phyloP scores from a whole-genome alignment of 53 echinoderm and acorn worm species.

The Glandiceps talaboti region DNA sequence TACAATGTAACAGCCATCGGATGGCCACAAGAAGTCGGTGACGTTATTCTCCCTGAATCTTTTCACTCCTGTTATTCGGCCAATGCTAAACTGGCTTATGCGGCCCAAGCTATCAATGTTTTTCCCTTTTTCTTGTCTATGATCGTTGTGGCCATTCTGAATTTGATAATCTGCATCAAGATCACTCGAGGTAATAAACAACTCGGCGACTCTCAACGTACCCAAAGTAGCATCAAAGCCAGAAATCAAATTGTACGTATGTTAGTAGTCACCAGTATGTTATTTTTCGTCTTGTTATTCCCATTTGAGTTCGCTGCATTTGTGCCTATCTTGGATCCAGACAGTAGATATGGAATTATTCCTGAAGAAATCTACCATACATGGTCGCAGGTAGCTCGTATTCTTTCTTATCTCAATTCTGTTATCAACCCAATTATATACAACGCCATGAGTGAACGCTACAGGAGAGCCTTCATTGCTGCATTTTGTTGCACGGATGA shows the following conservation, averaged over 20 bases:
- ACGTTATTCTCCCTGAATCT: slow-evolving; percentile 13
- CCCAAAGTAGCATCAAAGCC: background rate
- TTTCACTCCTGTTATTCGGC: slow-evolving; percentile 24
- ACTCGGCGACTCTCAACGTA: background rate
- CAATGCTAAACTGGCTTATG: slow-evolving; percentile 9
- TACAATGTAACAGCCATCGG: background rate
- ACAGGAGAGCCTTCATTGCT: slow-evolving; percentile 41
- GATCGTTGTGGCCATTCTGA: slow-evolving; percentile 51
- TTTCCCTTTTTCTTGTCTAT: slow-evolving; percentile 74
- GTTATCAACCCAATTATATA: slow-evolving; percentile 82
- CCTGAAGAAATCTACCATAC: background rate
- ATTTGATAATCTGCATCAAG: slow-evolving; percentile 46
- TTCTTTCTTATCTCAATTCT: slow-evolving; percentile 64
- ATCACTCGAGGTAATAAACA: slow-evolving; percentile 22
- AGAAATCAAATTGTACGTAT: slow-evolving; percentile 21
- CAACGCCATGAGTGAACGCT: slow-evolving; percentile 33
- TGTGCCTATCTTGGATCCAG: slow-evolving; percentile 11
- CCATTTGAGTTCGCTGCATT: slow-evolving; percentile 20
- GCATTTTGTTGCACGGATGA: slow-evolving; percentile 40
- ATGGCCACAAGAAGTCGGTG: background rate
- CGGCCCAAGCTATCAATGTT: slow-evolving; percentile 41
- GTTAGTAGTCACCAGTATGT: slow-evolving; percentile 18
- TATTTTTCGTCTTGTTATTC: slow-evolving; percentile 21
- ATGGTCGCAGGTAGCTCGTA: slow-evolving; percentile 33
- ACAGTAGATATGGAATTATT: background rate